Base-by-base conservation (phyloP, 2,888 invertebrate genomes). In the Nemotelus nigrinus region DNA sequence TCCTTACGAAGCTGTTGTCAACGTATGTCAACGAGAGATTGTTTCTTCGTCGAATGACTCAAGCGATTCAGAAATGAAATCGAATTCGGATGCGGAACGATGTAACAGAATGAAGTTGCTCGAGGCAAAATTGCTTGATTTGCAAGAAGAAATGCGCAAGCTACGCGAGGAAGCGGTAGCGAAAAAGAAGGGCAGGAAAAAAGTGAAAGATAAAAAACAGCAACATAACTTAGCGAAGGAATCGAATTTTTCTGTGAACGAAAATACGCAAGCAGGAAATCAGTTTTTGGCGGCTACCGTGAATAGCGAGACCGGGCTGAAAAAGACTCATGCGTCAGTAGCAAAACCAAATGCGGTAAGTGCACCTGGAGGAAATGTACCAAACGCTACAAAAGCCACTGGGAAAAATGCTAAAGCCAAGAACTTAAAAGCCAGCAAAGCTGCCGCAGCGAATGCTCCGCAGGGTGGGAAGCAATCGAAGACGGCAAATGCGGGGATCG, bases 71-170 rank as follows among this genome's bases (percentile, higher is more conserved):
- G 93, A 92, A 82, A 92, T 91, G 76, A 94, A 94, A 81, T 93
- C 94, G 2, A 96, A 96, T 86, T 96, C 96, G 78, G 96, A 95
- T 81, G 96, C 96, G 84, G 96, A 96, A 86, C 90, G 96, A 82
- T 96, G 94, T 84, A 93, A 94, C 82, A 95, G 96, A 89, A 90
- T 98, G 70, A 93, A 93, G 83, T 89, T 92, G 83, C 89, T 96
- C 78, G 94, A 95, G 85, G 93, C 95, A 84, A 94, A 95, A 90
- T 91, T 95, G 81, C 85, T 93, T 80, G 93, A 92, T 57, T 92
- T 98, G 88, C 97, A 97, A 88, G 97, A 97, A 85, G 95, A 96
- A 86, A 96, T 96, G 93, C 91, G 92, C 79, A 94, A 94, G 84
- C 89, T 96, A 71, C 93, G 95, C 65, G 95, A 96, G 84, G 95